A percentile compares a stretch with the other conserved stretches of the same genome.
Conservation (phyloP, 2,113 vertebrate genomes). For the Grus americana region DNA sequence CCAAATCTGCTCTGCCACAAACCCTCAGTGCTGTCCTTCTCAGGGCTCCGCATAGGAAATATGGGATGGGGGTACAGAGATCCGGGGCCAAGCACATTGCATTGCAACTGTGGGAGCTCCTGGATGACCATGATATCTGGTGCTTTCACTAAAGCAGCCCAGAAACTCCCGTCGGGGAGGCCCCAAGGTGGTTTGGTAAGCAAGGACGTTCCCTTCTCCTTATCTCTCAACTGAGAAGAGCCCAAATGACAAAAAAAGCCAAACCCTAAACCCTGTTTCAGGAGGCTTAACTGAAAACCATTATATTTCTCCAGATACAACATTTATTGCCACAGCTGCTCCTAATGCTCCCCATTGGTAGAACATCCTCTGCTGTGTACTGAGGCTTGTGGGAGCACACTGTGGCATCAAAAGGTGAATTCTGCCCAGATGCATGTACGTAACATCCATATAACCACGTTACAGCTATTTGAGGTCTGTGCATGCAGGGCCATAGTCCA, state of each 20-base stretch:
- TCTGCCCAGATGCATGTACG: neutral
- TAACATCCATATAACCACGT: accelerated
- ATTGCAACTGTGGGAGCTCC: neutral
- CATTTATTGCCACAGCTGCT: neutral
- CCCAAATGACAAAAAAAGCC: neutral
- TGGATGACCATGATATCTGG: neutral
- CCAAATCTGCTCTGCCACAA: neutral
- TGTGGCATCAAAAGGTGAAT: neutral
- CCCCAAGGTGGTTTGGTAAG: neutral
- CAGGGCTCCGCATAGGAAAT: neutral
- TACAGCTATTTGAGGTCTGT: neutral
- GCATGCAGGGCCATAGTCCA: accelerated
- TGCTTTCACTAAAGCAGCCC: neutral
- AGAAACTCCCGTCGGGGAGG: neutral
- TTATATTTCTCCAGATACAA: neutral
- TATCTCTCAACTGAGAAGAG: neutral
- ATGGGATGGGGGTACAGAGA: accelerated
- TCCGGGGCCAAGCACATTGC: accelerated
- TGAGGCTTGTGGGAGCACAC: neutral
- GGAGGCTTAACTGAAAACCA: accelerated
- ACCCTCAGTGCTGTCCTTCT: neutral
- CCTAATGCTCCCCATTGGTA: neutral
- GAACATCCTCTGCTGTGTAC: neutral
- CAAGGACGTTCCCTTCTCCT: neutral
- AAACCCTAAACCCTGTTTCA: neutral